Conservation (phyloP, 2,797 vertebrate genomes). For the Aldrovandia affinis region DNA sequence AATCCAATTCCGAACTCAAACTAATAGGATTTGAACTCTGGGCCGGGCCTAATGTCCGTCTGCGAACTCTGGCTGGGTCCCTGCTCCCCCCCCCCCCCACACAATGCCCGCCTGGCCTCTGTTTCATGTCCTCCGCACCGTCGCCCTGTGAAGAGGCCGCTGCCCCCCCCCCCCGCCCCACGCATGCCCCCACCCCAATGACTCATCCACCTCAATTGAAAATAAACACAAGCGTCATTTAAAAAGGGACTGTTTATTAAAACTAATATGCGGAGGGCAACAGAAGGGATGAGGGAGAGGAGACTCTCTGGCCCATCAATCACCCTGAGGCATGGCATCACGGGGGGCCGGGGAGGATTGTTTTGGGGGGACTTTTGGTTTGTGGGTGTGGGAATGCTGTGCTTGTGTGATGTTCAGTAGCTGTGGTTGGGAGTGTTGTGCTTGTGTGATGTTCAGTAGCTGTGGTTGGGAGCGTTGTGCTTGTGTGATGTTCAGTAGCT, state of each 20-base stretch:
- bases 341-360: background rate
- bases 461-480: background rate
- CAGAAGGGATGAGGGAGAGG: background rate
- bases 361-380: background rate
- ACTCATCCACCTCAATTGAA: slow-evolving; percentile 12
- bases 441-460: background rate
- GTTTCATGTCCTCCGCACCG: slow-evolving; percentile 65
- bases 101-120: slow-evolving; percentile 68
- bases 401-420: background rate
- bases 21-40: slow-evolving; percentile 89
- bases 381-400: background rate
- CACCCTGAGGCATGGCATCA: background rate
- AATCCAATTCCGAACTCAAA: slow-evolving; percentile 86
- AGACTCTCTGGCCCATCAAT: background rate
- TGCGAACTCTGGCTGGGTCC: slow-evolving; percentile 79
- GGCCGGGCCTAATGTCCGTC: slow-evolving; percentile 84
- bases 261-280: slow-evolving; percentile 17
- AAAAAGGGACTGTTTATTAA: slow-evolving; percentile 31
- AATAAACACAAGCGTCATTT: slow-evolving; percentile 29
- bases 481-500: background rate
- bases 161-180: background rate
- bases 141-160: background rate
- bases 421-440: background rate
- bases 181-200: background rate
- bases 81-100: slow-evolving; percentile 71